Evolutionary conservation across 1,140 invertebrate species (phyloP).

Genomic region (Drosophila teissieri): DNA sequence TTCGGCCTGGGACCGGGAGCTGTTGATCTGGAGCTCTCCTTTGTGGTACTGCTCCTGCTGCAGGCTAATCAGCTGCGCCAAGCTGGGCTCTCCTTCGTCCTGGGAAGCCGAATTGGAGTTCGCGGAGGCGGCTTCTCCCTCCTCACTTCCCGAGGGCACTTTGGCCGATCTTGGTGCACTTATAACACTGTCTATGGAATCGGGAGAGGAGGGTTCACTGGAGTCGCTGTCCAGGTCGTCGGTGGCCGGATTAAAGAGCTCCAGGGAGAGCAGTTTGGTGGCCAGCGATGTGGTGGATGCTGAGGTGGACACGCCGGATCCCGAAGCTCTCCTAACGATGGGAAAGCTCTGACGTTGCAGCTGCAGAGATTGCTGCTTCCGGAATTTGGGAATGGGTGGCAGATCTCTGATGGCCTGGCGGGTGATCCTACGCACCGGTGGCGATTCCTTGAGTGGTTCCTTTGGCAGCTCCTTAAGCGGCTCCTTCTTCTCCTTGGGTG

Average conservation of each 20-base stretch:
- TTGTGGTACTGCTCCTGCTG: constrained; percentile 62
- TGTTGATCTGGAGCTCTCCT: constrained; percentile 68
- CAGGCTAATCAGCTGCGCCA: constrained; percentile 52
- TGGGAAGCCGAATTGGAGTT: constrained; percentile 33
- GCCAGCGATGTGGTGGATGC: constrained; percentile 60
- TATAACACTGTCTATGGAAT: constrained; percentile 93
- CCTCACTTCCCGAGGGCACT: constrained; percentile 35
- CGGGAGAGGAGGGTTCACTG: constrained; percentile 93
- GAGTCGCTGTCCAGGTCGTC: constrained; percentile 96
- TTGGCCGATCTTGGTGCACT: constrained; percentile 85
- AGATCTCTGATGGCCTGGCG: constrained; percentile 86
- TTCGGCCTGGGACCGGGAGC: constrained; percentile 42
- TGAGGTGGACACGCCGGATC: constrained; percentile 67
- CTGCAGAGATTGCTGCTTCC: constrained; percentile 86
- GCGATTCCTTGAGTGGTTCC: constrained; percentile 26
- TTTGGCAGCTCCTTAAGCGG: constrained; percentile 1
- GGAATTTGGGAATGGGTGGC: constrained; percentile 87
- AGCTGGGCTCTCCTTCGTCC: constrained; percentile 31
- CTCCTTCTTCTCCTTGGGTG: constrained; percentile 36
- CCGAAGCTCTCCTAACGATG: constrained; percentile 86
- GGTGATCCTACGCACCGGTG: constrained; percentile 84
- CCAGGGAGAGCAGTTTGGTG: constrained; percentile 90
- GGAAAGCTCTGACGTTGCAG: constrained; percentile 86
- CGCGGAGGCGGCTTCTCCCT: constrained; percentile 43
- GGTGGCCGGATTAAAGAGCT: constrained; percentile 95